Evolutionary conservation across 2,113 vertebrate species (phyloP).

Genomic region (Anas platyrhynchos): DNA sequence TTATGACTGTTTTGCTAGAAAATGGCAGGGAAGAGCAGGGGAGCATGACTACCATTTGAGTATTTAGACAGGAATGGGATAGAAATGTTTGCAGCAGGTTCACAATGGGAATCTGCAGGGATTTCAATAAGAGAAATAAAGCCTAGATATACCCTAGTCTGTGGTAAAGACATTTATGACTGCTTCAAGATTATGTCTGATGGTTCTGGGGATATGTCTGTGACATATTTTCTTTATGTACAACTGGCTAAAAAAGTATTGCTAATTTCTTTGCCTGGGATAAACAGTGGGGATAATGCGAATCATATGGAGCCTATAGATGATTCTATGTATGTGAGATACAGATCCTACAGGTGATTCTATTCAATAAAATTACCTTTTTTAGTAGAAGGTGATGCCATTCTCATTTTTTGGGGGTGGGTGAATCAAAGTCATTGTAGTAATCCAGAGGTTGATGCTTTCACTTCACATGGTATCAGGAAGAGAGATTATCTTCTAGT

Average conservation of each 20-base stretch:
- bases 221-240: neutral
- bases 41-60: neutral
- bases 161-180: neutral
- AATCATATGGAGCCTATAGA: neutral
- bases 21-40: neutral
- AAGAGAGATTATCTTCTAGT: neutral
- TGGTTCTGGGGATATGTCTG: accelerated
- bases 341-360: neutral
- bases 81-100: neutral
- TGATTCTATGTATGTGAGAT: neutral
- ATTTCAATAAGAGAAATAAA: neutral
- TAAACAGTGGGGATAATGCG: neutral
- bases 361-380: neutral
- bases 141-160: neutral
- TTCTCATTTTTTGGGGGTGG: neutral
- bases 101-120: neutral
- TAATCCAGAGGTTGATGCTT: neutral
- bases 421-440: neutral
- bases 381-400: neutral
- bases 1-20: neutral
- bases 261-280: neutral
- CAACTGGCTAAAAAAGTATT: neutral
- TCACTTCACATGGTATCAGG: neutral
- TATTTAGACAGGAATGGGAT: neutral
- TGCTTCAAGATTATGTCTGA: neutral